Evolutionary conservation across 1,140 invertebrate species (phyloP).

Genomic region (Cyclina sinensis): DNA sequence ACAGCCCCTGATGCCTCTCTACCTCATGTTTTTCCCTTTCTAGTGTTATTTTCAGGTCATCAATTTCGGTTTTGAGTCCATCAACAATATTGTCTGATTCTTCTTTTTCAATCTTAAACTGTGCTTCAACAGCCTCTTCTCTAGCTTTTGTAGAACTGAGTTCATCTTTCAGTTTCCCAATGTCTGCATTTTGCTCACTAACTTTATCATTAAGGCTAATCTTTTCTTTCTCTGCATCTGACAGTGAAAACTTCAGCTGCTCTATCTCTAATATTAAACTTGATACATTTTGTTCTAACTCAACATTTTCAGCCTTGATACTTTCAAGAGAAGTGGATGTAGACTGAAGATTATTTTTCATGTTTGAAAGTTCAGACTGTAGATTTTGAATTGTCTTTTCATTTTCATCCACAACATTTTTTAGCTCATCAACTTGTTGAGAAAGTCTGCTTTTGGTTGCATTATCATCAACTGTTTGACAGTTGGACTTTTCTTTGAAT

Average conservation of each 20-base stretch:
- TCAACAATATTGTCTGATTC: slow-evolving; percentile 3
- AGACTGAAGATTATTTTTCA: not conserved
- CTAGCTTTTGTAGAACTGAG: not conserved
- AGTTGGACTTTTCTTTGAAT: not conserved
- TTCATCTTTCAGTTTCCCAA: slow-evolving; percentile 25
- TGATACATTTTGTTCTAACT: not conserved
- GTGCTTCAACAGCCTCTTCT: not conserved
- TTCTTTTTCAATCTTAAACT: slow-evolving; percentile 10
- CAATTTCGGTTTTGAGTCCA: slow-evolving; percentile 19
- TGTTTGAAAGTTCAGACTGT: too few species aligned
- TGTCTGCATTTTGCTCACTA: not conserved
- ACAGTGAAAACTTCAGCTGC: not conserved
- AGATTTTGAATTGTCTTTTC: too few species aligned
- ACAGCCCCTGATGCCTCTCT: not conserved
- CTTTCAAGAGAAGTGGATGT: not conserved
- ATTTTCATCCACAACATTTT: too few species aligned
- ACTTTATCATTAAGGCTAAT: too few species aligned
- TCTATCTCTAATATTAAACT: not conserved
- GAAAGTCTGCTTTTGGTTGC: not conserved
- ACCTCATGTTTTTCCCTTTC: not conserved
- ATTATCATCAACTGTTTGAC: not conserved
- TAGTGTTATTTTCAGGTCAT: not conserved
- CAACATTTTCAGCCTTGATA: not conserved
- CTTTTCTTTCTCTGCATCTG: not conserved
- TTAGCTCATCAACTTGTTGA: not conserved